A percentile compares a stretch with the other conserved stretches of the same genome.
phyloP scores from a whole-genome alignment of 2,113 vertebrate genomes.

The Urocitellus parryii region DNA sequence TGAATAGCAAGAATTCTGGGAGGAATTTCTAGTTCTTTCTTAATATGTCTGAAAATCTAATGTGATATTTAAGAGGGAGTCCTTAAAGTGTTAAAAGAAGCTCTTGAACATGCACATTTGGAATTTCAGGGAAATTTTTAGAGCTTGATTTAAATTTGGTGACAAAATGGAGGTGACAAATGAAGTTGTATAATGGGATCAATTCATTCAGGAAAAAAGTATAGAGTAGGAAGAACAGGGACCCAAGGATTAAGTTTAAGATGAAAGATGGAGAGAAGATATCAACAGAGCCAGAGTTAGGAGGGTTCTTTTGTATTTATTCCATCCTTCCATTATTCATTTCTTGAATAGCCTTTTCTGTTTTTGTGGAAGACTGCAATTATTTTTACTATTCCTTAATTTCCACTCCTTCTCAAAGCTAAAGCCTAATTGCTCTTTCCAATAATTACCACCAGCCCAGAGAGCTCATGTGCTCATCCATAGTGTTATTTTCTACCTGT shows the following conservation, averaged over 20 bases:
- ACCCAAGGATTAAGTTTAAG: background rate
- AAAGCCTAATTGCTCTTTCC: background rate
- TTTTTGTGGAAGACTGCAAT: background rate
- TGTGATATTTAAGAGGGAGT: background rate
- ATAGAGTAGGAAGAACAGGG: background rate
- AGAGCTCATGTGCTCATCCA: background rate
- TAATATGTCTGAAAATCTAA: background rate
- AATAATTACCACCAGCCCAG: background rate
- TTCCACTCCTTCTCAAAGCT: background rate
- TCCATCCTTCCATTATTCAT: background rate
- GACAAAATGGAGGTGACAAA: background rate
- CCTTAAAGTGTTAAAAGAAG: background rate
- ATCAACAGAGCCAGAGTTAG: background rate
- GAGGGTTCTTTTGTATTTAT: background rate
- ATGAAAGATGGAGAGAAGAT: background rate
- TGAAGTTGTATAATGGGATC: background rate
- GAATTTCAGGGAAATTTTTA: background rate
- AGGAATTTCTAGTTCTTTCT: background rate
- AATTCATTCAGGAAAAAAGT: background rate
- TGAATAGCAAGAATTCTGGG: background rate
- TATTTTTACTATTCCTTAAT: background rate
- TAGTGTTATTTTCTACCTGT: background rate
- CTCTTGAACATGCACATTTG: slow-evolving; percentile 33
- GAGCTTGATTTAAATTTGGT: background rate
- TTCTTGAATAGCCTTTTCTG: background rate